A percentile compares a stretch with the other conserved stretches of the same genome.
phyloP scores from a whole-genome alignment of 2,797 vertebrate genomes.

The Pipistrellus pygmaeus region DNA sequence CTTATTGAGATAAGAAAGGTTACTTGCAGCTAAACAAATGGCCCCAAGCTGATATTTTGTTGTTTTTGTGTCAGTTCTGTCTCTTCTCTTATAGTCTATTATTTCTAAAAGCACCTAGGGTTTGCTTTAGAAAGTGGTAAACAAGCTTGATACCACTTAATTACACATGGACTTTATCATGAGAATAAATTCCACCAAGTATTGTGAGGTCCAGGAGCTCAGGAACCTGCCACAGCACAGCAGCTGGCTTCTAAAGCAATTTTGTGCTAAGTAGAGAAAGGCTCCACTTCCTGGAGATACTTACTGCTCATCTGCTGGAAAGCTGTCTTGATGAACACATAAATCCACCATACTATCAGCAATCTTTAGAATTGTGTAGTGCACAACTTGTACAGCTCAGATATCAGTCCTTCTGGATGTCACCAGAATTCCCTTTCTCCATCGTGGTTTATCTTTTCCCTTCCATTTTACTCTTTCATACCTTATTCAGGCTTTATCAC shows the following conservation, averaged over 20 bases:
- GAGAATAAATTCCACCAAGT: not conserved
- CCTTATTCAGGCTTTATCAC: not conserved
- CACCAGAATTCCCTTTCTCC: not conserved
- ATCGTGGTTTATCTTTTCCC: not conserved
- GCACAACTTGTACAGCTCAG: not conserved
- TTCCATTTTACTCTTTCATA: not conserved
- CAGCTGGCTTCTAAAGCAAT: not conserved
- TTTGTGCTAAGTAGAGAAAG: not conserved
- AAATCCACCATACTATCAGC: accelerated
- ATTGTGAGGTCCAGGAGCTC: not conserved
- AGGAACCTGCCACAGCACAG: too few relatives aligned
- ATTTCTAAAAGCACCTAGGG: not conserved
- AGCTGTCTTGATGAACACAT: not conserved
- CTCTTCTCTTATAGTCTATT: not conserved
- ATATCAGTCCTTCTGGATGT: not conserved
- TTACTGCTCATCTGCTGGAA: not conserved
- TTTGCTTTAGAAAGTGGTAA: not conserved
- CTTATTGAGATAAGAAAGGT: accelerated
- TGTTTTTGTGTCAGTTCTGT: not conserved
- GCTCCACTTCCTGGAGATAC: not conserved
- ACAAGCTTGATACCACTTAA: not conserved
- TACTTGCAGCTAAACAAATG: accelerated
- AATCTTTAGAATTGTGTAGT: not conserved
- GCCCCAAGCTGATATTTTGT: not conserved
- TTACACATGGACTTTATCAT: too few relatives aligned